Evolutionary conservation across 2,113 vertebrate genomes (phyloP).

Genomic region (Rhadina sibilatrix): DNA sequence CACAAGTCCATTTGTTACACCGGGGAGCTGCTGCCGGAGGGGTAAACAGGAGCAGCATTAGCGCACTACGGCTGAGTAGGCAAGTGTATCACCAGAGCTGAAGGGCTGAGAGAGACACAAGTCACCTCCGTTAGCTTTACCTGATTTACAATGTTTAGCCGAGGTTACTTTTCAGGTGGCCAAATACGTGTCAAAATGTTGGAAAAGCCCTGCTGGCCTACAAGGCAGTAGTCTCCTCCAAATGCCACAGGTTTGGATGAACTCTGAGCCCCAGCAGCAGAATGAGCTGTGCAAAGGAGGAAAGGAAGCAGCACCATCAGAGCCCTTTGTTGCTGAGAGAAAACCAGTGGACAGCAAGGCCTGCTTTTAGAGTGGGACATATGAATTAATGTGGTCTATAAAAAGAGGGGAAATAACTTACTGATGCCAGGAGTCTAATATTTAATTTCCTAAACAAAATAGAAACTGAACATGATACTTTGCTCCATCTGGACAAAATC

Average conservation of each 20-base stretch:
- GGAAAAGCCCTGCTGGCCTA: background rate
- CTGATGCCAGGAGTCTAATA: background rate
- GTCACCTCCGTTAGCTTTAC: background rate
- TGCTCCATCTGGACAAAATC: background rate
- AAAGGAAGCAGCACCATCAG: background rate
- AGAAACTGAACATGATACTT: background rate
- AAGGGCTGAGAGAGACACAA: background rate
- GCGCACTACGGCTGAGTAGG: background rate
- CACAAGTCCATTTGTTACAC: background rate
- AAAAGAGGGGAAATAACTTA: background rate
- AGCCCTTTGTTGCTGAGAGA: background rate
- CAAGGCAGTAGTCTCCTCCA: background rate
- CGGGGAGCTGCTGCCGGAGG: background rate
- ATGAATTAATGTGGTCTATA: background rate
- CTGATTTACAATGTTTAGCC: background rate
- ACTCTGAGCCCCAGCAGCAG: background rate
- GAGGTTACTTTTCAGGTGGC: background rate
- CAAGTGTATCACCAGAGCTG: background rate
- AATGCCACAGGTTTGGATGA: background rate
- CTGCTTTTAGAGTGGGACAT: background rate
- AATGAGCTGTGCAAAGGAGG: fast-evolving
- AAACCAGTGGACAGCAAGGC: background rate
- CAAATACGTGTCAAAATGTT: background rate
- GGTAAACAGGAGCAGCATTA: background rate
- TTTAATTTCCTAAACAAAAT: background rate